Evolutionary conservation across 2,797 vertebrate genomes (phyloP).

Genomic region (Pantherophis alleghaniensis): DNA sequence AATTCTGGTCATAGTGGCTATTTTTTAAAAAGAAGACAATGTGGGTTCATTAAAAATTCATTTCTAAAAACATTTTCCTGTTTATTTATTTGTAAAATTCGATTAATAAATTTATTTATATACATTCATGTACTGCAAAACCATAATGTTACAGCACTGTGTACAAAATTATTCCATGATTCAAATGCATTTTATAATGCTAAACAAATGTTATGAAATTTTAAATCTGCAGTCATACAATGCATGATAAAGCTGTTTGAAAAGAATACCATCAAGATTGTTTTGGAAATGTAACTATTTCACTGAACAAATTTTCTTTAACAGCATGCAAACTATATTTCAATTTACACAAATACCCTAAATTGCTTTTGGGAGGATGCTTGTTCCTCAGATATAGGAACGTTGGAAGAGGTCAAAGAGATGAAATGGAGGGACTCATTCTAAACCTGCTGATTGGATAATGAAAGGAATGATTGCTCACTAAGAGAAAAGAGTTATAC

Average conservation of each 20-base stretch:
- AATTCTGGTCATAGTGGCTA: neutral
- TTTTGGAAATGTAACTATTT: neutral
- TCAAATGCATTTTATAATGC: neutral
- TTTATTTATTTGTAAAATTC: neutral
- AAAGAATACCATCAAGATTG: neutral
- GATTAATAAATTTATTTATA: neutral
- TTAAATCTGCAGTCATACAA: neutral
- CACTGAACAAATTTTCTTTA: neutral
- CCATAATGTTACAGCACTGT: neutral
- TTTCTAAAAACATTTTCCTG: neutral
- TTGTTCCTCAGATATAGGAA: neutral
- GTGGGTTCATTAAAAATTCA: neutral
- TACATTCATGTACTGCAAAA: neutral
- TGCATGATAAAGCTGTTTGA: neutral
- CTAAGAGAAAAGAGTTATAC: conserved; percentile 37
- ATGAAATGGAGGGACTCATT: conserved; percentile 35
- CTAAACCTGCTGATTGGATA: conserved; percentile 16
- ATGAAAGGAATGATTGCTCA: neutral
- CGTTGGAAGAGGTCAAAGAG: conserved; percentile 26
- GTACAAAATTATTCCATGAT: neutral
- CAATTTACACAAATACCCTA: neutral
- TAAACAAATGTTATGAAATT: neutral
- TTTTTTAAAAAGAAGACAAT: neutral
- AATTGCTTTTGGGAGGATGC: conserved; percentile 23
- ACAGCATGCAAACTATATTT: neutral